Evolutionary conservation across 2,113 vertebrate species (phyloP).

Genomic region (Camelus dromedarius): DNA sequence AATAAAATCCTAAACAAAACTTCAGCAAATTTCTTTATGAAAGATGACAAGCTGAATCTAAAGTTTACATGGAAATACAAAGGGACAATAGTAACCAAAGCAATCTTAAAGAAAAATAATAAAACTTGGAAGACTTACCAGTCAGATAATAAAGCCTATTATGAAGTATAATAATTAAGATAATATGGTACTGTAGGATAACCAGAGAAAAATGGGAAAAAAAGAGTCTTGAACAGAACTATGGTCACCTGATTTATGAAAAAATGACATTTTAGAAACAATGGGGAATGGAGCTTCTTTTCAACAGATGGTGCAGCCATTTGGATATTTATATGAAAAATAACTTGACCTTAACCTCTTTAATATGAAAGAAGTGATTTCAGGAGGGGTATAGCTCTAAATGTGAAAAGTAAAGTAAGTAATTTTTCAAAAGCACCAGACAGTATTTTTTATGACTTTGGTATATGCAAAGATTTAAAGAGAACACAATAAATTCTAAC

Average conservation of each 20-base stretch:
- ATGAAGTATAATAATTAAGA: constrained; percentile 2
- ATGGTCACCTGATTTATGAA: neutral
- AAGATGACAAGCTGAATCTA: neutral
- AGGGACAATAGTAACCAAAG: constrained; percentile 17
- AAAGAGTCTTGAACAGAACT: neutral
- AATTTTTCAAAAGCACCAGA: neutral
- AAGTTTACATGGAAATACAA: neutral
- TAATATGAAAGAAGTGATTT: constrained; percentile 27
- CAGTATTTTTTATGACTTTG: neutral
- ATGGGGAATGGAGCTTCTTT: neutral
- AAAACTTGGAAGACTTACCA: constrained; percentile 28
- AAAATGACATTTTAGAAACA: neutral
- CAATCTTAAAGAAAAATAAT: neutral
- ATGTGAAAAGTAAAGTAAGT: constrained; percentile 25
- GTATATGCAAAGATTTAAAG: neutral
- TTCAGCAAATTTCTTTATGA: constrained; percentile 43
- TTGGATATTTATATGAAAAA: neutral
- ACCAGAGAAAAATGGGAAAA: neutral
- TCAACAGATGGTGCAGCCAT: neutral
- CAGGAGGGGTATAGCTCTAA: neutral
- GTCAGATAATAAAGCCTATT: neutral
- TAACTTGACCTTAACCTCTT: neutral
- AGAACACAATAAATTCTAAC: neutral
- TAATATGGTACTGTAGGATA: neutral
- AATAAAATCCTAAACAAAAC: neutral